These are phyloP conservation scores for Drosophila aff. DNA, from an alignment of 1,140 invertebrate genomes.

Conservation along the genomic window DNA sequence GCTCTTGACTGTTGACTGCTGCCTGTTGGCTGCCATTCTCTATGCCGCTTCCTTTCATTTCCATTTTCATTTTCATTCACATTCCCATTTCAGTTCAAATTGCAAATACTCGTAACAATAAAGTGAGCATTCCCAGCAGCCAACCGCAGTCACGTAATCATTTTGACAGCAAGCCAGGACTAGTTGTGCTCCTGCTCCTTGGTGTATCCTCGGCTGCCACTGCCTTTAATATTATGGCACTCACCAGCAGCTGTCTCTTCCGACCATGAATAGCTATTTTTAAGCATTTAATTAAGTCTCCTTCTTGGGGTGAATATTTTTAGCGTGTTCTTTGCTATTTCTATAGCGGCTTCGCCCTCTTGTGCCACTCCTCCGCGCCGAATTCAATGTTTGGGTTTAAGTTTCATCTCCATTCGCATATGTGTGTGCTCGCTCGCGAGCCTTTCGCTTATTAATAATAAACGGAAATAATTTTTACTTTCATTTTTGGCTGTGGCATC, in stretches of 20 bases:
- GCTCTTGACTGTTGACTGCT: neutral
- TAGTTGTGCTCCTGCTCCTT: conserved; percentile 12
- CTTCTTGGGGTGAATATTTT: conserved; percentile 31
- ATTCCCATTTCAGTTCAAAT: conserved; percentile 54
- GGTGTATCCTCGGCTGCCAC: neutral
- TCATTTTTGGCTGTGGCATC: conserved; percentile 20
- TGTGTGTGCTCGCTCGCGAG: neutral
- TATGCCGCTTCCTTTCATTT: conserved; percentile 3
- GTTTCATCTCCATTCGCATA: neutral
- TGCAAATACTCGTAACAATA: conserved; percentile 65
- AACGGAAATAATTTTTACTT: conserved; percentile 44
- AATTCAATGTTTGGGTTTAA: conserved; percentile 5
- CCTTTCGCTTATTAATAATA: conserved; percentile 53
- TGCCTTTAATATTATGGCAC: conserved; percentile 27
- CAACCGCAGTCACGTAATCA: conserved; percentile 68
- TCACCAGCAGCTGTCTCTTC: conserved; percentile 14
- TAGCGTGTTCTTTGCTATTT: conserved; percentile 27
- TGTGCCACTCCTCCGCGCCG: neutral
- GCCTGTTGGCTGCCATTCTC: neutral
- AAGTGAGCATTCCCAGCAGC: conserved; percentile 36
- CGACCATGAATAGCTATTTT: conserved; percentile 50
- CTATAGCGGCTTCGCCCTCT: neutral
- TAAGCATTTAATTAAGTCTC: conserved; percentile 55
- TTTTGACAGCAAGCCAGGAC: conserved; percentile 39
- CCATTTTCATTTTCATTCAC: conserved; percentile 12